Evolutionary conservation across 2,888 invertebrate genomes (phyloP), one percentile per base, ranked within the genome.

Genomic region (Spialia ferax): DNA sequence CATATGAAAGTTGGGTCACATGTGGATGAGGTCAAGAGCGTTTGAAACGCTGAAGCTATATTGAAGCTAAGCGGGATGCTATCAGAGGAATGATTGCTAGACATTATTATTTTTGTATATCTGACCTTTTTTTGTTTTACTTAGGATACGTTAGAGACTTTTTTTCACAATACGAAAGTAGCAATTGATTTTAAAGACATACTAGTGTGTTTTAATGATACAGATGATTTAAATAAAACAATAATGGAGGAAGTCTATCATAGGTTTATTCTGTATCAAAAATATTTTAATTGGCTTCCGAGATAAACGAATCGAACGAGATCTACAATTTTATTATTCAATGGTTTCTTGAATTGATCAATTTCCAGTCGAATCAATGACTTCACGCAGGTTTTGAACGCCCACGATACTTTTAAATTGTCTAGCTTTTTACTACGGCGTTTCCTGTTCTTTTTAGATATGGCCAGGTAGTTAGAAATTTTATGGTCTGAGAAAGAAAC

Each of bases 201-300:
- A n/a, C n/a, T n/a, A n/a, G n/a, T n/a, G n/a, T n/a, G n/a, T n/a
- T n/a, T n/a, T n/a, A n/a, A n/a, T n/a, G n/a, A n/a, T n/a, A n/a
- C n/a, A n/a, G n/a, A n/a, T n/a, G n/a, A 48, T 15, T 48, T 10
- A 48, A 18, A 18, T 48, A 32, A 32, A 32, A 32, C 48, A 18
- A 48, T 5, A 48, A 18, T n/a, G 18, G 15, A 50, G 32, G 2
- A 4, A 18, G 5, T 48, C 13, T 4, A 2, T 15, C n/a, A n/a
- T n/a, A n/a, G n/a, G n/a, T 32, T 32, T 8, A 32, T 32, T 1
- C 8, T 18, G 52, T 63, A 54, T 54, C 52, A 54, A 10, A 42
- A 55, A 54, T 54, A 38, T 63, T 55, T 63, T 63, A 63, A 63
- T 63, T 55, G 45, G 29, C 55, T 55, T 20, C 55, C 45, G 45